phyloP scores from a whole-genome alignment of 2,113 vertebrate species.

The Globicephala melas region DNA sequence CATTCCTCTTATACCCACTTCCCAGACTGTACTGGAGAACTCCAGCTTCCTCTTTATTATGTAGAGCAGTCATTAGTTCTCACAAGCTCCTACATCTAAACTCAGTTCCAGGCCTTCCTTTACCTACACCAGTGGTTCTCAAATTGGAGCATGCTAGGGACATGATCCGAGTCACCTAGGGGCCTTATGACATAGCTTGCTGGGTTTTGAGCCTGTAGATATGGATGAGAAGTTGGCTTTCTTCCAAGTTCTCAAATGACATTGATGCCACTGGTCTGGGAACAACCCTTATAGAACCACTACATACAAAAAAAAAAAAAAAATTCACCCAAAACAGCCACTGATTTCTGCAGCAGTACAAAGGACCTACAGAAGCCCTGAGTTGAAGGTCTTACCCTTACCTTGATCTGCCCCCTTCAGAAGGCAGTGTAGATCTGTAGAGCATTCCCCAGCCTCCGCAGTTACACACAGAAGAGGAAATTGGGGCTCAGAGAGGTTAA shows the following conservation, averaged over 20 bases:
- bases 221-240: neutral
- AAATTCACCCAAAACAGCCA: neutral
- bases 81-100: neutral
- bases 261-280: neutral
- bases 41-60: neutral
- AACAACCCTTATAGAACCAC: neutral
- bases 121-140: neutral
- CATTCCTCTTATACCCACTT: neutral
- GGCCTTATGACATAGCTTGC: rapidly evolving
- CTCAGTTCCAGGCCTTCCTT: neutral
- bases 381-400: neutral
- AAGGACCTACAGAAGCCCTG: neutral
- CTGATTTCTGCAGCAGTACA: neutral
- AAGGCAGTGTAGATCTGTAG: neutral
- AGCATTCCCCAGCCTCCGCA: neutral
- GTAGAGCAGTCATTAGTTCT: neutral
- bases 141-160: neutral
- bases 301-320: neutral
- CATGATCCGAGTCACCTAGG: neutral
- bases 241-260: neutral
- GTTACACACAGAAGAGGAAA: neutral
- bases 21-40: neutral
- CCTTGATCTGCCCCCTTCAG: neutral
- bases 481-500: neutral
- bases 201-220: neutral